These are phyloP conservation scores for Varanus salvator DNA, from an alignment of 2,113 vertebrate genomes.

Conservation along the genomic window DNA sequence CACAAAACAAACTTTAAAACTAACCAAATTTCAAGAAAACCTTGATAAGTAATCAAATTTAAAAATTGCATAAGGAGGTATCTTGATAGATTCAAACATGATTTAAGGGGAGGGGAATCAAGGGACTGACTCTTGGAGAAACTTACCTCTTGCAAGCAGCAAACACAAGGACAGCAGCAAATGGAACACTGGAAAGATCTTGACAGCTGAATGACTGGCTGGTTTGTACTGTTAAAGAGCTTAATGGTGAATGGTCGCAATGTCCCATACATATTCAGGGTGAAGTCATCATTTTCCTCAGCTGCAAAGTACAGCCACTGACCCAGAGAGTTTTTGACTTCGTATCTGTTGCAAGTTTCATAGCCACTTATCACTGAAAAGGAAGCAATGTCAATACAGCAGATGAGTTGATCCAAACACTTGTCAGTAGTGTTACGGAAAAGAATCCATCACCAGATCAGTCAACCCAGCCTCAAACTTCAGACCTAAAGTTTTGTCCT, in stretches of 20 bases:
- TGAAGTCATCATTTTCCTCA: slow-evolving; percentile 65
- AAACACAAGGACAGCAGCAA: slow-evolving; percentile 68
- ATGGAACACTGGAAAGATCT: slow-evolving; percentile 56
- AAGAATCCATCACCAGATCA: background rate
- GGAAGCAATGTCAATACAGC: background rate
- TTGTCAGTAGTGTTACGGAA: background rate
- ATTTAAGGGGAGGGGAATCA: background rate
- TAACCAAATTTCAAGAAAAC: background rate
- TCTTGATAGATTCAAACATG: background rate
- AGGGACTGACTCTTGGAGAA: background rate
- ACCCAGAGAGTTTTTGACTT: slow-evolving; percentile 60
- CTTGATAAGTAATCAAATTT: background rate
- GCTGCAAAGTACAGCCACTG: slow-evolving; percentile 66
- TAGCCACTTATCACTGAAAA: slow-evolving; percentile 52
- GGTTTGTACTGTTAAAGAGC: slow-evolving; percentile 51
- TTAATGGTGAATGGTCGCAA: slow-evolving; percentile 65
- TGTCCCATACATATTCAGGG: slow-evolving; percentile 56
- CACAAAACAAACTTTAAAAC: background rate
- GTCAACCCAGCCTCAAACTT: background rate
- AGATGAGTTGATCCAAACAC: background rate
- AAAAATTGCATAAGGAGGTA: background rate
- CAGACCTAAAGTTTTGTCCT: background rate
- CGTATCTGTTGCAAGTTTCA: slow-evolving; percentile 68
- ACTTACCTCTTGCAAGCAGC: slow-evolving; percentile 68
- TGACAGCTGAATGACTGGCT: slow-evolving; percentile 60